These are phyloP conservation scores for Perca flavescens DNA, from an alignment of 2,113 vertebrate species.

Conservation along the genomic window DNA sequence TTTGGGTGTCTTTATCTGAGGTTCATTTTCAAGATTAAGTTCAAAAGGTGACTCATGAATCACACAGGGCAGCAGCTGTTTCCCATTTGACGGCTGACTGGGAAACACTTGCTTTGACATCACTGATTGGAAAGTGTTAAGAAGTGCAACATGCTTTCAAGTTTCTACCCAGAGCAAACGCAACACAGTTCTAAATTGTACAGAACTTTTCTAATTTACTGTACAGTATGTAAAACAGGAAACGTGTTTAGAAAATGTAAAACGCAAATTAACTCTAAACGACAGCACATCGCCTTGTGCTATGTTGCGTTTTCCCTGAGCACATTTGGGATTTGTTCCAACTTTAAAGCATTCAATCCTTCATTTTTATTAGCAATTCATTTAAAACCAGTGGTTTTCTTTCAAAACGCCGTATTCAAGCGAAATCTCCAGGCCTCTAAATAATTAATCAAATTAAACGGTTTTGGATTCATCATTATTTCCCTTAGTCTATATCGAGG, in stretches of 20 bases:
- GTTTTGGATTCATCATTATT: not conserved
- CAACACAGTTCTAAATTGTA: not conserved
- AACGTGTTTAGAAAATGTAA: not conserved
- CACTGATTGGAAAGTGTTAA: not conserved
- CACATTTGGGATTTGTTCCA: not conserved
- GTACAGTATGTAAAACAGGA: not conserved
- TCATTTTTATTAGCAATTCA: not conserved
- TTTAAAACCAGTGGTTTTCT: not conserved
- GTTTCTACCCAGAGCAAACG: not conserved
- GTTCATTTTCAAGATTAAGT: not conserved
- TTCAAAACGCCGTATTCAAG: not conserved
- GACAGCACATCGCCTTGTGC: not conserved
- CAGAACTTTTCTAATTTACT: not conserved
- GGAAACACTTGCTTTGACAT: constrained; percentile 12
- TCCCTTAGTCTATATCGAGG: not conserved
- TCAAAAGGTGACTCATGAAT: not conserved
- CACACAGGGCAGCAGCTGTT: not conserved
- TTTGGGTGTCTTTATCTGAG: not conserved
- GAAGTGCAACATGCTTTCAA: not conserved
- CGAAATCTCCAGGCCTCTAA: not conserved
- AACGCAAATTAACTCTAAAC: too few relatives aligned
- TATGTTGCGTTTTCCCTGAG: not conserved
- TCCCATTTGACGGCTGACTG: constrained; percentile 7
- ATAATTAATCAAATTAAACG: not conserved
- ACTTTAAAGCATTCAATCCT: not conserved